Evolutionary conservation across 2,113 vertebrate genomes (phyloP).

Genomic region (Bubalus kerabau): DNA sequence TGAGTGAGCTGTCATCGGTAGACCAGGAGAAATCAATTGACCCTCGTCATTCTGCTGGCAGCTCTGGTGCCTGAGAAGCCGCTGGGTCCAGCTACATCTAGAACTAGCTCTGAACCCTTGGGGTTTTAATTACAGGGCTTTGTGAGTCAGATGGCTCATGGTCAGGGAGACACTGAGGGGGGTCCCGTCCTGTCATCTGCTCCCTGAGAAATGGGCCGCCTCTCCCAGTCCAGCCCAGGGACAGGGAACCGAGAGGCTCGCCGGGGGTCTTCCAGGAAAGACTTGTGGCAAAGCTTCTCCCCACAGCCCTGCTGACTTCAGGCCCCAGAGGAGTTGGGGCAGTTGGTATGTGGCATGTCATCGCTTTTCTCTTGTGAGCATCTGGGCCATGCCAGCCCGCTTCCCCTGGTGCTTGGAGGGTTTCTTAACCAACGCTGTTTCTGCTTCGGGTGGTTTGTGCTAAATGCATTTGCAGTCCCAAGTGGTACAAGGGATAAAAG

Average conservation of each 20-base stretch:
- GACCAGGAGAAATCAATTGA: neutral
- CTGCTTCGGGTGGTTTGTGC: slow-evolving; percentile 3
- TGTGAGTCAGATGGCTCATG: slow-evolving; percentile 36
- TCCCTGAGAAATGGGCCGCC: neutral
- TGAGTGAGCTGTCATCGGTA: neutral
- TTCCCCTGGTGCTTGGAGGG: rapidly evolving
- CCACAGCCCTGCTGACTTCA: neutral
- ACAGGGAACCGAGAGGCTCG: rapidly evolving
- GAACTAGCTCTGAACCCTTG: slow-evolving; percentile 42
- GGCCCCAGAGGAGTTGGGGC: neutral
- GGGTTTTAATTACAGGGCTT: slow-evolving; percentile 50
- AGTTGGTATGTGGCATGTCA: neutral
- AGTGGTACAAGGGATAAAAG: slow-evolving; percentile 16
- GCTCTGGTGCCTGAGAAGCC: neutral
- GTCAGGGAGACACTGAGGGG: slow-evolving; percentile 15
- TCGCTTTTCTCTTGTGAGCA: neutral
- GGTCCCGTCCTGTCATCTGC: neutral
- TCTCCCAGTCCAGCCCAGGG: neutral
- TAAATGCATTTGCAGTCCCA: slow-evolving; percentile 34
- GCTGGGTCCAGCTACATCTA: neutral
- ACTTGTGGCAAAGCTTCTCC: neutral
- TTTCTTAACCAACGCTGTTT: neutral
- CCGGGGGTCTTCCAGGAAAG: neutral
- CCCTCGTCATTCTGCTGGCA: neutral
- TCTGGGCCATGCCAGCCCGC: neutral